Conservation (phyloP, 2,888 invertebrate genomes). For the Rosalia funebris region DNA sequence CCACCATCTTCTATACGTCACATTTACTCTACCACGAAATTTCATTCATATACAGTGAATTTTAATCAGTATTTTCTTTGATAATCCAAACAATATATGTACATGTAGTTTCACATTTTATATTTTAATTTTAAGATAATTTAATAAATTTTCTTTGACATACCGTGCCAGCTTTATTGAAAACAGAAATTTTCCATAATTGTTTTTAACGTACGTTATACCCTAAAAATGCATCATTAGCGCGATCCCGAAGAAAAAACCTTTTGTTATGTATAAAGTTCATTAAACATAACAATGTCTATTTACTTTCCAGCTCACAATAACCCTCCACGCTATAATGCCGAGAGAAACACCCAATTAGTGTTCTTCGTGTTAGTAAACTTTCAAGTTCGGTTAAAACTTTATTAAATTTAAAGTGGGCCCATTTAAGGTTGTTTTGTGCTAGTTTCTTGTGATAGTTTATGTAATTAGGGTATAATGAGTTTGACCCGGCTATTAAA, state of each 20-base stretch:
- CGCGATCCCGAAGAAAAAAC: neutral
- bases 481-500: too few species aligned
- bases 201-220: neutral
- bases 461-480: too few species aligned
- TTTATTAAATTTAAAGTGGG: neutral
- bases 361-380: conserved; percentile 7
- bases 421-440: neutral
- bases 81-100: too few species aligned
- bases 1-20: too few species aligned
- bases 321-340: conserved; percentile 1
- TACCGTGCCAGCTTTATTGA: neutral
- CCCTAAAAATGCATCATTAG: conserved; percentile 8
- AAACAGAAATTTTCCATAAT: neutral
- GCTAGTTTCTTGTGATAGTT: neutral
- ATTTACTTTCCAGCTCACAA: conserved; percentile 6
- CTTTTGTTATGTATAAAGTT: conserved; percentile 3
- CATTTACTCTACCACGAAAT: too few species aligned
- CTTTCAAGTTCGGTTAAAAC: conserved; percentile 4
- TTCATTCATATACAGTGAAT: too few species aligned
- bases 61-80: too few species aligned
- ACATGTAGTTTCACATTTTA: too few species aligned
- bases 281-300: conserved; percentile 19
- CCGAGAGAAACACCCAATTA: conserved; percentile 17
- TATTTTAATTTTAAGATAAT: too few species aligned
- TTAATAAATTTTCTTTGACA: too few species aligned